Percentiles rank a stretch among this genome's conserved stretches.
These are phyloP conservation scores for Invenusta paracnida DNA, from an alignment of 2,888 invertebrate species.

Conservation along the genomic window DNA sequence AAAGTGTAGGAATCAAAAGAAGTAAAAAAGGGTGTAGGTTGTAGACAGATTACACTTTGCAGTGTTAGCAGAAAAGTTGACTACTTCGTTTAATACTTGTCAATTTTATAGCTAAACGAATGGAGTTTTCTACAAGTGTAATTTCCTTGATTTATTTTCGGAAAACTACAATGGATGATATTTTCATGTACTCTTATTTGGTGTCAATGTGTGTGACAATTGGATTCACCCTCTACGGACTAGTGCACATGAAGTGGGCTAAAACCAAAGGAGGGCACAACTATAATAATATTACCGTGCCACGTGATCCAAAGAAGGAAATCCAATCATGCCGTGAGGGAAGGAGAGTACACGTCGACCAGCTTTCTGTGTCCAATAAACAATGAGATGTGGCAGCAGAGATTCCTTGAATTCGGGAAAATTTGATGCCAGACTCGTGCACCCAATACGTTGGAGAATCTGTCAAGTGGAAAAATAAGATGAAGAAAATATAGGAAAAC, in stretches of 20 bases:
- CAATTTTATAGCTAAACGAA: too few species aligned
- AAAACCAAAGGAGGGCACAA: too few species aligned
- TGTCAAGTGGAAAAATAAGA: neutral
- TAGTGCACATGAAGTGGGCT: neutral
- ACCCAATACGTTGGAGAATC: neutral
- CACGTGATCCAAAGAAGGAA: neutral
- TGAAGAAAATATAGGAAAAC: too few species aligned
- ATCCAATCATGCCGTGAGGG: neutral
- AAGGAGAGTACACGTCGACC: neutral
- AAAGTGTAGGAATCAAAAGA: too few species aligned
- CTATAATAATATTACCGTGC: too few species aligned
- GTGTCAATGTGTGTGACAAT: neutral
- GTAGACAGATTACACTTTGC: neutral
- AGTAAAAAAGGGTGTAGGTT: neutral
- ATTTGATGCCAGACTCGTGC: neutral
- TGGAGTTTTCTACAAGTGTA: too few species aligned
- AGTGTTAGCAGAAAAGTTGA: too few species aligned
- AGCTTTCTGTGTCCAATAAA: neutral
- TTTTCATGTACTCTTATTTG: constrained; percentile 14
- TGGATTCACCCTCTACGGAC: neutral
- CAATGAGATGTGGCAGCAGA: neutral
- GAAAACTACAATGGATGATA: neutral
- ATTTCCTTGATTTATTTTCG: too few species aligned
- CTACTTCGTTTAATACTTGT: too few species aligned
- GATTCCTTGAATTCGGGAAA: neutral